Percentiles rank a stretch among this genome's conserved stretches.
phyloP scores from a whole-genome alignment of 2,113 vertebrate species.

The Bungarus multicinctus region DNA sequence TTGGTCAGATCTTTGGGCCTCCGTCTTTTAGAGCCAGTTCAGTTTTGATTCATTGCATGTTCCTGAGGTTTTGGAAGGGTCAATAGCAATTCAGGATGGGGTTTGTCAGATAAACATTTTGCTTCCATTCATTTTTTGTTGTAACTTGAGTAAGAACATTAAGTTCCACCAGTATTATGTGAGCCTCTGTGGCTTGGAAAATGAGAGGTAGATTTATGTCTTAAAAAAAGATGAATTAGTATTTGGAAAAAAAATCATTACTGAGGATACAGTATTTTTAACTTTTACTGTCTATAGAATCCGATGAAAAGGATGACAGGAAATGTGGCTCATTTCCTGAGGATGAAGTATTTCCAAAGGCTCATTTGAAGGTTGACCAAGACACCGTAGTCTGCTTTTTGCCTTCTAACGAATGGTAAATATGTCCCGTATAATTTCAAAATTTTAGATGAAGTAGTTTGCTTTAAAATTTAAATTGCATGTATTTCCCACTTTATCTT shows the following conservation, averaged over 20 bases:
- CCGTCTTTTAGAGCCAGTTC: background rate
- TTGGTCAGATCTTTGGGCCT: background rate
- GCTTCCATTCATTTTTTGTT: background rate
- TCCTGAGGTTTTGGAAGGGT: background rate
- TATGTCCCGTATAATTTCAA: conserved; percentile 11
- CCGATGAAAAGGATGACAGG: conserved; percentile 34
- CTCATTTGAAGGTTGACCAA: conserved; percentile 26
- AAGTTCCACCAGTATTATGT: background rate
- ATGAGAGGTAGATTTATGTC: background rate
- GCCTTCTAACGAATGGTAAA: conserved; percentile 56
- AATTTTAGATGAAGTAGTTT: background rate
- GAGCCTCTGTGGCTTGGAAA: background rate
- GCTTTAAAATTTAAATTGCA: conserved; percentile 4
- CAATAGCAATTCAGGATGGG: background rate
- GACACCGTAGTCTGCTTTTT: conserved; percentile 31
- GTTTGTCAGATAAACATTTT: background rate
- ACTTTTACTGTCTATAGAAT: conserved; percentile 44
- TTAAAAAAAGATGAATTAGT: background rate
- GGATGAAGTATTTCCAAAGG: conserved; percentile 12
- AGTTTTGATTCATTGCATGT: background rate
- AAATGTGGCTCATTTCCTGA: conserved; percentile 5
- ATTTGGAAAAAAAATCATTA: background rate
- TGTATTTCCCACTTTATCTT: background rate
- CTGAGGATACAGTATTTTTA: background rate
- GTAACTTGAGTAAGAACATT: background rate